Base-by-base conservation (phyloP, 2,113 vertebrate genomes). In the Acrocephalus kingi region DNA sequence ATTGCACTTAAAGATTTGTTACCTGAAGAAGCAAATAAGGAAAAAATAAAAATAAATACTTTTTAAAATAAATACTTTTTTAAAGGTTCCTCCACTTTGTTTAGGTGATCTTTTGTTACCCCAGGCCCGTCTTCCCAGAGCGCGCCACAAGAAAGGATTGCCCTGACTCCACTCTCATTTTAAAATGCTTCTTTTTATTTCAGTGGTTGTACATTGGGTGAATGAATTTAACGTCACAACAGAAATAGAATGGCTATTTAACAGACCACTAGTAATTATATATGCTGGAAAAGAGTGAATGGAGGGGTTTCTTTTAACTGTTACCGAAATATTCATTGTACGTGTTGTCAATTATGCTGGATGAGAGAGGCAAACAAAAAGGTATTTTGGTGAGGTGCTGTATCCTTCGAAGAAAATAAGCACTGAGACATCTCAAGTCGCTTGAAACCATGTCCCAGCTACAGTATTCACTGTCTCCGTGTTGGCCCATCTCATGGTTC, bases 161-260 rank as follows among this genome's bases (percentile, higher is more conserved):
- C 39, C 19, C 41, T 3, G 14, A 89, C 22, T 85, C 67, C 1
- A 2, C 45, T 85, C 69, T 97, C 94, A 24, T 96, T 98, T 98
- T 98, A 97, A 98, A 98, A 98, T 98, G 98, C 97, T 98, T 97
- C 95, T 98, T 98, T 97, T 98, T 98, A 98, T 98, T 98, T 98
- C 97, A 97, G 98, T 98, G 97, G 97, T 98, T 98, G 98, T 98
- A 98, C 98, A 98, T 97, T 97, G 97, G 97, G 96, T 98, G 97
- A 97, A 98, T 98, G 97, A 98, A 97, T 97, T 97, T 97, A 98
- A 98, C 96, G 97, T 98, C 97, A 98, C 98, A 98, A 98, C 97
- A 96, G 96, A 98, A 98, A 97, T 95, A 97, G 95, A 98, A 97
- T 97, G 97, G 97, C 97, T 98, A 98, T 97, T 98, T 97, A 98